These are phyloP conservation scores for Acropternis orthonyx DNA, from an alignment of 2,797 vertebrate species.

Conservation along the genomic window DNA sequence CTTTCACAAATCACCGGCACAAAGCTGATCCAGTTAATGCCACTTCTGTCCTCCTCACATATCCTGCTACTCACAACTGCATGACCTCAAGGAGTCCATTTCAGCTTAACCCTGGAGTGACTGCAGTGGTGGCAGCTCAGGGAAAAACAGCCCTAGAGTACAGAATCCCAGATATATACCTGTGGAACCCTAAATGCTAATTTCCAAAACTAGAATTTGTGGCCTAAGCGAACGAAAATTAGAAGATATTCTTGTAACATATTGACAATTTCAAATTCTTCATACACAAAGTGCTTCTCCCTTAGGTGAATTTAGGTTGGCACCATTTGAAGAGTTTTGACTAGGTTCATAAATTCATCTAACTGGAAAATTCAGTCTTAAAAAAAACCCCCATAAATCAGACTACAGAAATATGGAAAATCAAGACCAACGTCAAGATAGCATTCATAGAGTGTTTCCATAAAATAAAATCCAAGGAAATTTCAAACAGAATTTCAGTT, in stretches of 20 bases:
- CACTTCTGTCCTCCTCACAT: neutral
- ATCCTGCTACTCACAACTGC: neutral
- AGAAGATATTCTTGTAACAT: neutral
- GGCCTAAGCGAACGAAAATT: neutral
- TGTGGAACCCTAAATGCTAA: neutral
- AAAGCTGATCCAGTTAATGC: neutral
- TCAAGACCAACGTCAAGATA: neutral
- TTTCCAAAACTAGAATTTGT: neutral
- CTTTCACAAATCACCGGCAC: neutral
- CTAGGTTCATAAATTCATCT: neutral
- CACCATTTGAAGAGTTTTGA: neutral
- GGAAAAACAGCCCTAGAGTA: neutral
- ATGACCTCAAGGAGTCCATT: neutral
- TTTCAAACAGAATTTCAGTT: neutral
- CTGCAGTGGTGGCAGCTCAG: neutral
- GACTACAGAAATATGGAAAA: neutral
- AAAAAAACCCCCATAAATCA: neutral
- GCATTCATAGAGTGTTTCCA: neutral
- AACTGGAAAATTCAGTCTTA: neutral
- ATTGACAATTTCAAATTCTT: neutral
- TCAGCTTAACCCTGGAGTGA: neutral
- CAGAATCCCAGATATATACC: neutral
- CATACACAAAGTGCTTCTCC: neutral
- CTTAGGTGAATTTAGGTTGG: neutral
- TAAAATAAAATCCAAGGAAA: slow-evolving; percentile 16